Base-by-base conservation (phyloP, 1,140 invertebrate genomes). In the Leptinotarsa undecemlineata region DNA sequence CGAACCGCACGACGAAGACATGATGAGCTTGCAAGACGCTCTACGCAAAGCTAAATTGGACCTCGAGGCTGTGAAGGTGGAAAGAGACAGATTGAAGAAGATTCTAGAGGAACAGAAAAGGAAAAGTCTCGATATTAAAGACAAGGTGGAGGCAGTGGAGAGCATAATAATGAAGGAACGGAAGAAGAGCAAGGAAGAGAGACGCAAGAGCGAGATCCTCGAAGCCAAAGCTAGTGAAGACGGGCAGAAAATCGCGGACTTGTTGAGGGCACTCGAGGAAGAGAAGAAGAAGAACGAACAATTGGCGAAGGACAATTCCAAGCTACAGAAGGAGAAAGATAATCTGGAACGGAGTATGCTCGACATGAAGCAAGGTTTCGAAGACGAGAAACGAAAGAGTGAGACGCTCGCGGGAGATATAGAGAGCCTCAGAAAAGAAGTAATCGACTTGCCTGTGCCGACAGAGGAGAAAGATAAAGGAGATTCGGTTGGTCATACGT, bases 1-100 rank as follows among this genome's bases (percentile, higher is more conserved):
- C 21, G 71, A 73, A 14, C 72, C 75, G 33, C 75, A 80, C 23
- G 77, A 79, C 17, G 74, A 74, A n/a, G 78, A 78, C 51, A 57
- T 82, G 8, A 74, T 77, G 20, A 72, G 48, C 21, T 66, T 82
- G 60, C 72, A 74, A 19, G 71, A 77, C 15, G 72, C 75, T 21
- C 76, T 81, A 48, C 69, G 63, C 19, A 63, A 67, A 66, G 72
- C 70, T 48, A 72, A 68, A 61, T 60, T 20, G 23, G 71, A 77
- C 13, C 66, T 74, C n/a, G 72, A 76, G n/a, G 57, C 8, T 6
- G 61, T 48, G 0, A 60, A 21, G 19, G 48, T 20, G 21, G 76
- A 79, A 23, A 51, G 70, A 3, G 72, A 74, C 20, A 67, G 64
- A 60, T 17, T 76, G n/a, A 76, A 72, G 67, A 70, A 26, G 11